phyloP scores from a whole-genome alignment of 2,113 vertebrate genomes.

The Pelobates fuscus region DNA sequence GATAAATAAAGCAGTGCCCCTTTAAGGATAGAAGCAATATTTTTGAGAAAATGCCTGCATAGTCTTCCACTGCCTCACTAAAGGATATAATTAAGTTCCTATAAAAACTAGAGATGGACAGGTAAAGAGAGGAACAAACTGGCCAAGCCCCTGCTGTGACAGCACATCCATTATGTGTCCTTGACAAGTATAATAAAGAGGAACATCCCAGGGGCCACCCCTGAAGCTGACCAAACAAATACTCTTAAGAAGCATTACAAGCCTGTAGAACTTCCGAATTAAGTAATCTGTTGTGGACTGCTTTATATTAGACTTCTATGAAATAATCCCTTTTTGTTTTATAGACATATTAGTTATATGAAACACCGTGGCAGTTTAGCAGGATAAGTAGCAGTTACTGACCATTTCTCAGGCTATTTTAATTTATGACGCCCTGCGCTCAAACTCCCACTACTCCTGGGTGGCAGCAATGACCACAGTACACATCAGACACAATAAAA shows the following conservation, averaged over 20 bases:
- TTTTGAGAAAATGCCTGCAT: no score
- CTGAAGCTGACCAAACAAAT: slow-evolving; percentile 38
- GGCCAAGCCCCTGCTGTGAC: slow-evolving; percentile 36
- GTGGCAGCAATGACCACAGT: no score
- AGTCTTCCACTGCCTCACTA: not conserved
- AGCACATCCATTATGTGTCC: slow-evolving; percentile 42
- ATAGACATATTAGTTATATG: slow-evolving; percentile 23
- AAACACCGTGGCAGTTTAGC: slow-evolving; percentile 2
- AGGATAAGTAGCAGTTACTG: no score
- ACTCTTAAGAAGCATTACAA: slow-evolving; percentile 23
- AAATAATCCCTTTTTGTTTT: slow-evolving; percentile 29
- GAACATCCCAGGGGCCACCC: slow-evolving; percentile 33
- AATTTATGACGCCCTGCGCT: no score
- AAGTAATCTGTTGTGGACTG: slow-evolving; percentile 3
- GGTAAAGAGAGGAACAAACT: slow-evolving; percentile 43
- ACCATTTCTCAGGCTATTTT: no score
- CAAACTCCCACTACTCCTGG: no score
- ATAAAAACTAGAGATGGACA: slow-evolving; percentile 10
- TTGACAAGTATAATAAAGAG: slow-evolving; percentile 31
- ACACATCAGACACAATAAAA: no score
- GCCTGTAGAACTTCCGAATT: slow-evolving; percentile 25
- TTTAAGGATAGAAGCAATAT: no score
- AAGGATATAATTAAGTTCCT: slow-evolving; percentile 23
- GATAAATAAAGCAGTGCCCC: no score
- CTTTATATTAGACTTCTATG: slow-evolving; percentile 27